Base-by-base conservation (phyloP, 2,888 invertebrate genomes). In the Folsomia manolachei region DNA sequence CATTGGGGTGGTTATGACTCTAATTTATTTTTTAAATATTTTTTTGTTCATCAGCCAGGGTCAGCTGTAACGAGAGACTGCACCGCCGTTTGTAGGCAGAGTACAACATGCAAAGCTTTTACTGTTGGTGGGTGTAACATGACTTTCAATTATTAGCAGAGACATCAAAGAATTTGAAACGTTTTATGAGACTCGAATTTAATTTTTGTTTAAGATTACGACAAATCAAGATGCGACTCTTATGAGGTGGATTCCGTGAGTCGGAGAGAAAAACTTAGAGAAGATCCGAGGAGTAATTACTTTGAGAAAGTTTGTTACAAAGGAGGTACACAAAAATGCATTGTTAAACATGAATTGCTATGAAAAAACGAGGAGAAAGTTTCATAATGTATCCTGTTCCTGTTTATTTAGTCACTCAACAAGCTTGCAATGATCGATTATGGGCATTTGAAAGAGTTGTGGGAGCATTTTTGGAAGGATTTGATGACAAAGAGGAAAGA, bases 361-460 rank as follows among this genome's bases (percentile, higher is more conserved):
- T n/a, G n/a, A n/a, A n/a, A n/a, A n/a, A n/a, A n/a, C n/a, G n/a
- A n/a, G n/a, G n/a, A n/a, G n/a, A n/a, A n/a, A n/a, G n/a, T n/a
- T n/a, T n/a, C n/a, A n/a, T 39, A 39, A 39, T 39, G 4, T 39
- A 14, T 39, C 4, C 39, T 39, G 7, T 39, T 39, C 14, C 7
- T 39, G 4, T 4, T 9, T 14, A 39, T 14, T 4, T 39, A 39
- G 21, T 60, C 4, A 19, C 60, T 60, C 83, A 83, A 68, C 80
- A 82, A 67, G 80, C 84, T 70, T 85, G 85, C 73, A 84, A 84
- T 1, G 84, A 84, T 72, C 81, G 84, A 1, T 81, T 84, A n/a
- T 85, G 85, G 85, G 84, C 86, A 7, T 86, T 87, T 81, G 87
- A 87, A 76, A 80, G 87, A 25, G 86, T 86, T 39, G 82, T 85